These are phyloP conservation scores for Carcina quercana DNA, from an alignment of 2,888 invertebrate species.

Conservation along the genomic window DNA sequence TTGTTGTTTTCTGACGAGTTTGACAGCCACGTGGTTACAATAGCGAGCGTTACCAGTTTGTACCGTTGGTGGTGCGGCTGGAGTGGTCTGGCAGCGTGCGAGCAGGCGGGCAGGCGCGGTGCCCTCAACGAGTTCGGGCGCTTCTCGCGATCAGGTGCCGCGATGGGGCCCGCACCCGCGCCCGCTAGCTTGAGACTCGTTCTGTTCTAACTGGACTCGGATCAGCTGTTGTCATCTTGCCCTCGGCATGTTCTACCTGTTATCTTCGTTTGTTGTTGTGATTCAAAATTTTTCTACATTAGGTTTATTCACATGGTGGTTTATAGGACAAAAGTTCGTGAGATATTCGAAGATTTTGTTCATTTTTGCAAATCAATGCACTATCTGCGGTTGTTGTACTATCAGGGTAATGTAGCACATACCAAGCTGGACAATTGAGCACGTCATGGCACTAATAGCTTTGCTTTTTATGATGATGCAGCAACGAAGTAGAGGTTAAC, in stretches of 20 bases:
- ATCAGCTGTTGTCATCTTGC: conserved; percentile 61
- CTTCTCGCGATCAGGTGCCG: conserved; percentile 59
- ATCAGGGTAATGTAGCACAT: no score
- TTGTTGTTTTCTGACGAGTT: conserved; percentile 48
- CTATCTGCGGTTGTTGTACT: no score
- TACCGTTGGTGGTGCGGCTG: conserved; percentile 58
- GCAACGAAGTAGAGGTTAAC: no score
- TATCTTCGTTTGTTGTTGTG: no score
- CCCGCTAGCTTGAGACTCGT: conserved; percentile 25
- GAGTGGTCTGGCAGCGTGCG: conserved; percentile 39
- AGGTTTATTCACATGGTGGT: no score
- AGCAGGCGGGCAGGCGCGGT: conserved; percentile 38
- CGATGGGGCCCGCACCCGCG: neutral
- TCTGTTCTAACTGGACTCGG: conserved; percentile 69
- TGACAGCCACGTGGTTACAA: conserved; percentile 62
- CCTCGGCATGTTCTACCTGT: conserved; percentile 24
- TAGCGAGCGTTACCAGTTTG: conserved; percentile 64
- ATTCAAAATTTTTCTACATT: no score
- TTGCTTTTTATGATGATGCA: no score
- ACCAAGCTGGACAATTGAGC: no score
- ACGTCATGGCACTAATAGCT: no score
- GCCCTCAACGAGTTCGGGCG: conserved; percentile 67
- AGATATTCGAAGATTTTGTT: no score
- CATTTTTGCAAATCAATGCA: no score
- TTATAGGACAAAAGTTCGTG: no score